Evolutionary conservation across 2,797 vertebrate species (phyloP).

Genomic region (Coccyzus lansbergi): DNA sequence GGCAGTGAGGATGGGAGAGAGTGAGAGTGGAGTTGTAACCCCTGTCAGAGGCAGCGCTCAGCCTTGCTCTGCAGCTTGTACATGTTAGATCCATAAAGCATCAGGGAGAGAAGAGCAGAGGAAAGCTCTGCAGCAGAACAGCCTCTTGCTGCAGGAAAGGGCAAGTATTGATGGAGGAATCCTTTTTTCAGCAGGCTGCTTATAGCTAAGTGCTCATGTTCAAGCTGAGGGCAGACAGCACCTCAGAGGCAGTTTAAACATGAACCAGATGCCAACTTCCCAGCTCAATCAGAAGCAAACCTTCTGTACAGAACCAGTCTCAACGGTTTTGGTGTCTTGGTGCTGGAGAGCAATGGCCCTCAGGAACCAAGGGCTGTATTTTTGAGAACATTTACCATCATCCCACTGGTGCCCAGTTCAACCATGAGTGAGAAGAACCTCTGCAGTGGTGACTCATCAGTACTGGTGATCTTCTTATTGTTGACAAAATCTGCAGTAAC

Average conservation of each 20-base stretch:
- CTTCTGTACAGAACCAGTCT: rapidly evolving
- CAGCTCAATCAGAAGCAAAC: background rate
- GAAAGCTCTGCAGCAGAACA: background rate
- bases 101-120: background rate
- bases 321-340: background rate
- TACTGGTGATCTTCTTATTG: background rate
- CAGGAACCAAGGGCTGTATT: background rate
- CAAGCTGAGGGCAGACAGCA: rapidly evolving
- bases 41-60: rapidly evolving
- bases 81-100: rapidly evolving
- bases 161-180: rapidly evolving
- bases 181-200: background rate
- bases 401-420: background rate
- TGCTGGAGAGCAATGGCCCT: background rate
- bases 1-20: background rate
- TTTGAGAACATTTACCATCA: too few species aligned
- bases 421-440: rapidly evolving
- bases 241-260: background rate
- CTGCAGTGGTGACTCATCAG: background rate
- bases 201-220: too few species aligned
- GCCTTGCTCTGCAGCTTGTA: background rate
- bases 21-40: rapidly evolving
- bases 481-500: too few species aligned
- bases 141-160: background rate
- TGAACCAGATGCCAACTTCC: rapidly evolving